A percentile compares a stretch with the other conserved stretches of the same genome.
phyloP scores from a whole-genome alignment of 2,113 vertebrate species.

The Rhabdomys dilectus region DNA sequence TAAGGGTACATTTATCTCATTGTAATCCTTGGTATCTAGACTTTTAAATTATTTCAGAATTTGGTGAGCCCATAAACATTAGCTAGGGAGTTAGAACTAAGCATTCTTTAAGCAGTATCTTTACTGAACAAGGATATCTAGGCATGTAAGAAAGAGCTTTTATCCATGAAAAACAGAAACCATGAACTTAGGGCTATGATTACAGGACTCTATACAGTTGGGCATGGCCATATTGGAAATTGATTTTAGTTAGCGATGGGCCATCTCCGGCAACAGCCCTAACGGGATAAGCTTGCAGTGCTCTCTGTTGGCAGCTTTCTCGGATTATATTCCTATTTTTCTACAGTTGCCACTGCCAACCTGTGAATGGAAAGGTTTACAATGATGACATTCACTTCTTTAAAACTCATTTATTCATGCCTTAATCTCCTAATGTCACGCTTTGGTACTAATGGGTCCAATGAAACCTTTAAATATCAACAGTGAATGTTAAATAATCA shows the following conservation, averaged over 20 bases:
- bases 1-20: neutral
- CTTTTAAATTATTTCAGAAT: neutral
- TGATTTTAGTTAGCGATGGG: neutral
- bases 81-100: neutral
- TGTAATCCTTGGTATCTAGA: neutral
- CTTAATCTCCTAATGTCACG: conserved; percentile 26
- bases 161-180: conserved; percentile 57
- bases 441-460: neutral
- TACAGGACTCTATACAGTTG: neutral
- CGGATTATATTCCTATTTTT: conserved; percentile 32
- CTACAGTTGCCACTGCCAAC: neutral
- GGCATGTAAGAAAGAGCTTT: conserved; percentile 32
- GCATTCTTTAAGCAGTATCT: conserved; percentile 2
- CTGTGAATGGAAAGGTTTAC: conserved; percentile 42
- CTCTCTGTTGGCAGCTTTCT: conserved; percentile 5
- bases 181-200: conserved; percentile 38
- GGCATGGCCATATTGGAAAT: conserved; percentile 8
- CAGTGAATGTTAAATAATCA: conserved; percentile 36
- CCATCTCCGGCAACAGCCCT: neutral
- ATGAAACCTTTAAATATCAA: conserved; percentile 31
- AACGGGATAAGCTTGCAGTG: neutral
- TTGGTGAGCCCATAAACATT: conserved; percentile 7
- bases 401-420: neutral
- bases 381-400: conserved; percentile 43
- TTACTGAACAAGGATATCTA: conserved; percentile 22